Percentiles rank a stretch among this genome's conserved stretches.
These are phyloP conservation scores for Scaptomyza montana DNA, from an alignment of 1,140 invertebrate genomes.

Conservation along the genomic window DNA sequence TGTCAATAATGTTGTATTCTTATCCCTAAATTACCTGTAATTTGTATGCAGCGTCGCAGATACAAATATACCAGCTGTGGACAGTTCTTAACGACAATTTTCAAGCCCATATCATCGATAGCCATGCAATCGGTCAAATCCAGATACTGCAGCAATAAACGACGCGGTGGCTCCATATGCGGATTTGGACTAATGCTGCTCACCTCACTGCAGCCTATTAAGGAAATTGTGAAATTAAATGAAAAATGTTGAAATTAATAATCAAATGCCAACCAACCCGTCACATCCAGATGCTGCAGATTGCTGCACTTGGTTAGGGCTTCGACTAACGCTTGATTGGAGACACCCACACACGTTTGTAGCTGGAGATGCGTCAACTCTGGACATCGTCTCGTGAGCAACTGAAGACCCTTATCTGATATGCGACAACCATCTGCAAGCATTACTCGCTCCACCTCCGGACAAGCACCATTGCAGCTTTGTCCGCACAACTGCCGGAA, in stretches of 20 bases:
- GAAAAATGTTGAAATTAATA: too few relatives aligned
- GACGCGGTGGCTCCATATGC: constrained; percentile 86
- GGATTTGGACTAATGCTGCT: constrained; percentile 88
- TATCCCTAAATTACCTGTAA: constrained; percentile 87
- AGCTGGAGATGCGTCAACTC: constrained; percentile 89
- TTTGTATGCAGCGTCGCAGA: constrained; percentile 92
- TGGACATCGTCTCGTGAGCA: constrained; percentile 89
- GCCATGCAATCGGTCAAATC: constrained; percentile 94
- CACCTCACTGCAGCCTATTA: constrained; percentile 88
- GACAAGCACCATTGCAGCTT: constrained; percentile 86
- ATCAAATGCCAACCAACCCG: constrained; percentile 85
- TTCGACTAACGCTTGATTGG: constrained; percentile 81
- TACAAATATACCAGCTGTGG: constrained; percentile 95
- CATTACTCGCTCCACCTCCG: constrained; percentile 87
- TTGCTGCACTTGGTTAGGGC: constrained; percentile 87
- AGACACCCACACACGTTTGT: constrained; percentile 87
- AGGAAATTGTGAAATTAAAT: neutral
- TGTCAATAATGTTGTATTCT: too few relatives aligned
- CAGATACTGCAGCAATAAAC: constrained; percentile 88
- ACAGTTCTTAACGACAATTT: constrained; percentile 92
- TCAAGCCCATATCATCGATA: constrained; percentile 92
- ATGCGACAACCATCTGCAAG: constrained; percentile 89
- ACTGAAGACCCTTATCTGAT: constrained; percentile 89
- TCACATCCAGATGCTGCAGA: constrained; percentile 90
- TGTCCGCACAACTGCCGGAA: constrained; percentile 86